Evolutionary conservation across 2,888 invertebrate species (phyloP), one percentile per base, ranked within the genome.

Genomic region (Frankliniella fusca): DNA sequence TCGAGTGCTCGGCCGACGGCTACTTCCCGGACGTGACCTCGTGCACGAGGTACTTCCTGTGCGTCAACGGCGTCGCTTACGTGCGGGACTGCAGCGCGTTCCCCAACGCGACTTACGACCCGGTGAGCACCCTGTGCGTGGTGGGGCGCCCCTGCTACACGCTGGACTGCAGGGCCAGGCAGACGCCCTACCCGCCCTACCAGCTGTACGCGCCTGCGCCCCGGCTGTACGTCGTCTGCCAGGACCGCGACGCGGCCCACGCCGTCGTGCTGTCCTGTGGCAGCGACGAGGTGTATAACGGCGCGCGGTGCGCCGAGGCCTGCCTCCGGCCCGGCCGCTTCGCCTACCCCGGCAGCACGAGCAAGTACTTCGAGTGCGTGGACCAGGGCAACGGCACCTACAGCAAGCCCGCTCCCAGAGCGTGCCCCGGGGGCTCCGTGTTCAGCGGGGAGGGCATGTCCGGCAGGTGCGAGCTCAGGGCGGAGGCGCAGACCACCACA

Each of bases 11-110:
- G 15, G 18, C 12, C 54, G 54, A 54, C 23, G 70, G 70, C 23
- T 23, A 23, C 70, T 70, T 9, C 70, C 70, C 70, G 7, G 23
- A 70, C 70, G 11, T 23, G 7, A n/a, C 70, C 23, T n/a, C n/a
- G 9, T 70, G 70, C 70, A 70, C 70, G n/a, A n/a, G 23, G 70
- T 70, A 70, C 23, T 70, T n/a, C 70, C 20, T 70, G n/a, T 70
- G 70, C 70, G 20, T 23, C 8, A 70, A 70, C 9, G 20, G 9
- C n/a, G 11, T 5, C 9, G n/a, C 70, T 0, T 70, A 70, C 70
- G 11, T 23, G 9, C 20, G 20, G 3, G 70, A 23, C 23, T 70
- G 70, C 70, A 70, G 70, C 70, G 70, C 38, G 3, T 38, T 38
- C 38, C 38, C 38, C 38, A 38, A 38, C 38, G 38, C 38, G 38